Conservation (phyloP, 2,797 vertebrate genomes). For the Nyctibius grandis region DNA sequence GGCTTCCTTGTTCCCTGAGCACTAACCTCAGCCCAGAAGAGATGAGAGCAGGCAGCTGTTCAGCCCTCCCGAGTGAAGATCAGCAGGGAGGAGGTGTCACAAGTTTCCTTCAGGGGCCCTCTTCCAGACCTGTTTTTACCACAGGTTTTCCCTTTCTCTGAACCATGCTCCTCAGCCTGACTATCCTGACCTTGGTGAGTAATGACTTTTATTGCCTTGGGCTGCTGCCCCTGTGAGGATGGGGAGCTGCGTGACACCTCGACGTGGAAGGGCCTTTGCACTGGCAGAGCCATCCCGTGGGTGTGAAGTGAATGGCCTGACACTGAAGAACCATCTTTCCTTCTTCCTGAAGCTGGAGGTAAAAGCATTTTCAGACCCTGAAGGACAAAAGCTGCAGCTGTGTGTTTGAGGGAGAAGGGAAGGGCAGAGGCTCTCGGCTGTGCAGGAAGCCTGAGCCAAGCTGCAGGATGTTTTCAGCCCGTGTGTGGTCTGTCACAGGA, state of each 20-base stretch:
- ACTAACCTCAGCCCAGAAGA: background rate
- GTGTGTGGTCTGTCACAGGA: background rate
- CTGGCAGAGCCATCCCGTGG: background rate
- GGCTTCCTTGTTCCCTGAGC: background rate
- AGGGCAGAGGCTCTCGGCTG: background rate
- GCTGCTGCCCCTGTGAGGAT: background rate
- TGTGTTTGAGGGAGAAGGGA: background rate
- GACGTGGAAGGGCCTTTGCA: accelerated
- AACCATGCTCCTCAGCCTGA: accelerated
- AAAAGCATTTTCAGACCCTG: background rate
- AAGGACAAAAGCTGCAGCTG: background rate
- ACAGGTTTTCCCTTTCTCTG: background rate
- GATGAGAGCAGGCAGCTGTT: background rate
- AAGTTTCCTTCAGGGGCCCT: too few relatives aligned
- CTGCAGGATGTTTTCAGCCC: background rate
- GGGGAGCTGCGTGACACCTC: background rate
- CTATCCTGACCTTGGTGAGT: background rate
- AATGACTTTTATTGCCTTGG: background rate
- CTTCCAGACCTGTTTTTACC: background rate
- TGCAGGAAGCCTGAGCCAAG: background rate
- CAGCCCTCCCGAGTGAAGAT: background rate
- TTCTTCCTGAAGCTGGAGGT: background rate
- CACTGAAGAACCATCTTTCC: background rate
- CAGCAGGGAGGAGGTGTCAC: background rate
- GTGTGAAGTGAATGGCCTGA: accelerated